Evolutionary conservation across 2,113 vertebrate genomes (phyloP), one percentile per base, ranked within the genome.

Genomic region (Oreochromis niloticus): DNA sequence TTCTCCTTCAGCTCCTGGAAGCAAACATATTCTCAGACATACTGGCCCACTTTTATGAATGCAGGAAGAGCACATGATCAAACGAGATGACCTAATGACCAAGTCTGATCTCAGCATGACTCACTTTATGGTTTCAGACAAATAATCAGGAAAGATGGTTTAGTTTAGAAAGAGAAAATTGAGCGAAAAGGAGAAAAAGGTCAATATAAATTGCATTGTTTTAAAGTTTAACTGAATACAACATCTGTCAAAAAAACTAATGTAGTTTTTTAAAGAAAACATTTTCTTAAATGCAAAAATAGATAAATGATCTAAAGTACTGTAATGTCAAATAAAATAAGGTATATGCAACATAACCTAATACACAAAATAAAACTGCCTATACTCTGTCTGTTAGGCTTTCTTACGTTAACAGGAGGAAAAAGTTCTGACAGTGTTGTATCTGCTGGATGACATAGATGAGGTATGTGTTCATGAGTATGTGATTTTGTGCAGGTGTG

Each of bases 1-100:
- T 78, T 78, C 73, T 78, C 73, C 97, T 99, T 99, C 91, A 99
- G 96, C 92, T 98, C 98, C 98, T 98, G 88, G 82, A 88, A 94
- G 41, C 32, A 89, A 12, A 82, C 30, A 39, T 16, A 24, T 52
- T 50, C 30, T 84, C 10, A 71, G 24, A 85, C 66, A 79, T 7
- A 52, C 10, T 32, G 71, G 7, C n/a, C 2, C 11, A 34, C 3
- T 14, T 52, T 27, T 46, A 75, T 66, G 9, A 79, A 80, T 13
- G 22, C 9, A 24, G 17, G 5, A 39, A 14, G 22, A 54, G 34
- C 19, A 48, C 39, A 14, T 30, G 59, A 27, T 68, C 22, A 39
- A 57, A 63, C 3, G 11, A 83, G 32, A 48, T 19, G 19, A 55
- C 27, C 46, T 3, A 17, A 50, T 48, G 7, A 75, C 6, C 27